Evolutionary conservation across 2,113 vertebrate genomes (phyloP).

Genomic region (Anas platyrhynchos): DNA sequence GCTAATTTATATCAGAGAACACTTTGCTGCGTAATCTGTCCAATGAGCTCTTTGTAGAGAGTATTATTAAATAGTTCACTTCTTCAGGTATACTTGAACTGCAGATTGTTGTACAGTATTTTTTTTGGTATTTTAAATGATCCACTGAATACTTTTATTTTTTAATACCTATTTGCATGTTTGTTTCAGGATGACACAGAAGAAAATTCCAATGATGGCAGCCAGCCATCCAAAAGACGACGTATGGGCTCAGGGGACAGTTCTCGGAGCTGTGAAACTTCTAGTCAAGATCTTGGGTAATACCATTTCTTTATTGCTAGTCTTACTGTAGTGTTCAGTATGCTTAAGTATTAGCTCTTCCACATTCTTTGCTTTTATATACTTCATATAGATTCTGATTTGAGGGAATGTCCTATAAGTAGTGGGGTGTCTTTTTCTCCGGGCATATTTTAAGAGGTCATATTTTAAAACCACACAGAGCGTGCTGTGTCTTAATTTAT

Average conservation of each 20-base stretch:
- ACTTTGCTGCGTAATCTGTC: not conserved
- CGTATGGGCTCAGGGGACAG: slow-evolving; percentile 97
- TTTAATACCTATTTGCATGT: not conserved
- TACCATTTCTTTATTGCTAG: not conserved
- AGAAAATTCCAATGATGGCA: slow-evolving; percentile 93
- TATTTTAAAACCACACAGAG: not conserved
- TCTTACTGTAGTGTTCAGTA: not conserved
- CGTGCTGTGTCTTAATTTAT: not conserved
- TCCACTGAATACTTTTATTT: not conserved
- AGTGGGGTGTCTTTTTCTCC: not conserved
- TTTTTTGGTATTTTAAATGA: not conserved
- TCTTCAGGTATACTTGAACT: not conserved
- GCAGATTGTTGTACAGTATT: not conserved
- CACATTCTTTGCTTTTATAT: not conserved
- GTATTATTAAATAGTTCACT: not conserved
- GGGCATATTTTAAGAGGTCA: not conserved
- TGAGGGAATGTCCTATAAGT: not conserved
- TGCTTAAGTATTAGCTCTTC: not conserved
- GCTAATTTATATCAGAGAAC: not conserved
- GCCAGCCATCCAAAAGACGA: slow-evolving; percentile 90
- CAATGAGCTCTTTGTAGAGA: not conserved
- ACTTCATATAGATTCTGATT: not conserved
- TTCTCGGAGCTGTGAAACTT: slow-evolving; percentile 93
- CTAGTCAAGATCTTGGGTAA: slow-evolving; percentile 92
- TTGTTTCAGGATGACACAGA: slow-evolving; percentile 83